These are phyloP conservation scores for Dendroctonus ponderosae DNA, from an alignment of 1,140 invertebrate species.

Conservation along the genomic window DNA sequence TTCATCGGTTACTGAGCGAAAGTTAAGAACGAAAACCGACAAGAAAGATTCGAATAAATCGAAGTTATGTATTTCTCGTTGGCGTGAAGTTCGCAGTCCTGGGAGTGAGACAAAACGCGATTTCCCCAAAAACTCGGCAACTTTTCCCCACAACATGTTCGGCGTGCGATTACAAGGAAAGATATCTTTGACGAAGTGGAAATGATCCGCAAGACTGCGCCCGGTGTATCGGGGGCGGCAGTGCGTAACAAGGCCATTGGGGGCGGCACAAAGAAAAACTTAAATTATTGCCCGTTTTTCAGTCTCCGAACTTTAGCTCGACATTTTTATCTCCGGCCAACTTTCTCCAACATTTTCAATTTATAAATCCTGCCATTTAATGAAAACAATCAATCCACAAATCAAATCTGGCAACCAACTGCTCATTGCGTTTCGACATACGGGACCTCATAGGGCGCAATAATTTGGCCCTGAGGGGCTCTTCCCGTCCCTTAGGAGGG, in stretches of 20 bases:
- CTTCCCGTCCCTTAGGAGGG: not conserved
- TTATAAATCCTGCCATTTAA: not conserved
- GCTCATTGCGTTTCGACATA: not conserved
- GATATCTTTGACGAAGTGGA: slow-evolving; percentile 38
- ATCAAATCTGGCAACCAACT: slow-evolving; percentile 10
- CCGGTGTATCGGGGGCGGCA: not conserved
- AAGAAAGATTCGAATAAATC: not conserved
- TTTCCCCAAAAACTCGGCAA: too few species aligned
- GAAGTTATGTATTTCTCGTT: too few species aligned
- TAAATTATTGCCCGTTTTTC: not conserved
- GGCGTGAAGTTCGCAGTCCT: too few species aligned
- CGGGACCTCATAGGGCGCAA: slow-evolving; percentile 5
- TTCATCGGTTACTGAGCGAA: not conserved
- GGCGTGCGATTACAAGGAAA: slow-evolving; percentile 24
- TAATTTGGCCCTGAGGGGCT: slow-evolving; percentile 1
- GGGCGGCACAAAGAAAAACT: not conserved
- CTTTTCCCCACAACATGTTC: not conserved
- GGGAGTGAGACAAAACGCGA: too few species aligned
- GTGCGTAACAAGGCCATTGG: not conserved
- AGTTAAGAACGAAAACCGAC: not conserved
- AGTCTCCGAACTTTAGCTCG: too few species aligned
- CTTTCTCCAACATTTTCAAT: not conserved
- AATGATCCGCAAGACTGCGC: slow-evolving; percentile 34
- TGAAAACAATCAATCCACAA: not conserved
- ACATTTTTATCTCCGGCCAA: not conserved